Conservation (phyloP, 2,113 vertebrate species). For the Ursus arctos region DNA sequence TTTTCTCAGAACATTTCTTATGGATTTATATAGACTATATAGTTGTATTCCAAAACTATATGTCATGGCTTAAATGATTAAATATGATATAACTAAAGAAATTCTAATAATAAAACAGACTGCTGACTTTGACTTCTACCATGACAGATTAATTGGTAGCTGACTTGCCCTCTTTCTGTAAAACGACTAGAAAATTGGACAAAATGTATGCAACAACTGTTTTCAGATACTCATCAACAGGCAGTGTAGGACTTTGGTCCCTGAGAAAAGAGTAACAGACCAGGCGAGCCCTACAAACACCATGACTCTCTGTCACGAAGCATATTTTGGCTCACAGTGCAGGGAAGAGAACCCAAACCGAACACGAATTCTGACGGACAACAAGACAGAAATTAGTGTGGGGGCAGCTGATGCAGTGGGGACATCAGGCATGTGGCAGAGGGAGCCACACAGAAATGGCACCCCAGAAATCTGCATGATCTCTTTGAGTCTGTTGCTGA, state of each 20-base stretch:
- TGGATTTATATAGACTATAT: neutral
- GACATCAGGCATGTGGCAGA: neutral
- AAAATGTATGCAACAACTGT: neutral
- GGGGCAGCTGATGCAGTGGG: fast-evolving
- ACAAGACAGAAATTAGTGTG: neutral
- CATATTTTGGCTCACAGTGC: neutral
- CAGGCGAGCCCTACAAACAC: fast-evolving
- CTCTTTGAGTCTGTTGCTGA: neutral
- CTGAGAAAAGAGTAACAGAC: neutral
- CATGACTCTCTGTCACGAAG: neutral
- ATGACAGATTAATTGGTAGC: neutral
- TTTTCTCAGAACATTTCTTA: neutral
- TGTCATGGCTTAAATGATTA: neutral
- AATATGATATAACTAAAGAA: neutral
- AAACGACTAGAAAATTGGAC: neutral
- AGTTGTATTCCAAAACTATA: neutral
- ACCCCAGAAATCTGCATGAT: neutral
- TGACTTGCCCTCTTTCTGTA: neutral
- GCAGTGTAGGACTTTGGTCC: neutral
- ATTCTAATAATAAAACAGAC: neutral
- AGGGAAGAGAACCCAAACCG: neutral
- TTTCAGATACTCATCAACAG: neutral
- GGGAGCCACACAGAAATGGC: neutral
- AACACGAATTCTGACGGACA: neutral
- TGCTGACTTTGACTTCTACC: neutral